Evolutionary conservation across 2,113 vertebrate genomes (phyloP), one percentile per base, ranked within the genome.

Genomic region (Reinhardtius hippoglossoides): DNA sequence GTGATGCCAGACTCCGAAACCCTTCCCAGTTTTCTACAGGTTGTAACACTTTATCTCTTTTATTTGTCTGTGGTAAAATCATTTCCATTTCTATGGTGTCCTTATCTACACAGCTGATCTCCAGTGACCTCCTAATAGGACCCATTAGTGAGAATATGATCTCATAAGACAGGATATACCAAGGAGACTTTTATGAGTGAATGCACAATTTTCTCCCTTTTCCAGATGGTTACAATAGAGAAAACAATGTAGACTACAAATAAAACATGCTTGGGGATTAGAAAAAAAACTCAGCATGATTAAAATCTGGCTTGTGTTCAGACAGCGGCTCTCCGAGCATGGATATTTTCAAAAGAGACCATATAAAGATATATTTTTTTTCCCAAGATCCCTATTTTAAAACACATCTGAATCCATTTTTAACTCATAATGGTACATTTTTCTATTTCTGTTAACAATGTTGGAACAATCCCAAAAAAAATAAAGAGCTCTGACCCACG

Each of bases 211-310:
- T 31, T 81, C 69, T 15, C 27, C 12, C 40, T 46, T 66, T 67
- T 26, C 58, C 74, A 80, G 50, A 72, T 76, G 67, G 35, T 71
- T 35, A 76, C 12, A 84, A 76, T 81, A 46, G 15, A 54, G 26
- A 54, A 50, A 71, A 71, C 57, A 76, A 81, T 24, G 55, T 10
- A 60, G 67, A 56, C 9, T 15, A 44, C 2, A 52, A 44, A 15
- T 9, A 67, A 40, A 35, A 18, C 71, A 71, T 35, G 12, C 44
- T 58, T 54, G 31, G 15, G 24, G 64, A 65, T 56, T 0, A 54
- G 31, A 31, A 16, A 59, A 59, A 21, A 10, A 54, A 78, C 7
- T 7, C 6, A 31, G 27, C 0, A n/a, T 66, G 57, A 68, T 61
- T 52, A 9, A 54, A 59, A 69, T 24, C 27, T 60, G 58, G 58